phyloP scores from a whole-genome alignment of 2,888 invertebrate genomes.

The Brassicogethes aeneus region DNA sequence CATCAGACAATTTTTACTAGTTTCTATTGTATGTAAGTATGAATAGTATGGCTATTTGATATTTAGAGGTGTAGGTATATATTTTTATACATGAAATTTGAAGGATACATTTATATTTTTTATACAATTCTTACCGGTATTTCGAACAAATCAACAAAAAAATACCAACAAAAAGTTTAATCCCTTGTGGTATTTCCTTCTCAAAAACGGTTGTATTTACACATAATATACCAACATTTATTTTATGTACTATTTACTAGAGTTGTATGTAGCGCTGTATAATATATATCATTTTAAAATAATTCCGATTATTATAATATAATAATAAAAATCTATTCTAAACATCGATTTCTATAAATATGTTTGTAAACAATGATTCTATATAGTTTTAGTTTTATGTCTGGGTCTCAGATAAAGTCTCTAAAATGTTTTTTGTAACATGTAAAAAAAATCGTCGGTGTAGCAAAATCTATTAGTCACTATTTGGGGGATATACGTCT shows the following conservation, averaged over 20 bases:
- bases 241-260: constrained; percentile 12
- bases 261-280: constrained; percentile 21
- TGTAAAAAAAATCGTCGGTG: no score
- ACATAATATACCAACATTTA: constrained; percentile 20
- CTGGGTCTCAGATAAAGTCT: neutral
- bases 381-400: constrained; percentile 7
- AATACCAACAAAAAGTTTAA: no score
- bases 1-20: no score
- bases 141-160: no score
- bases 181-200: no score
- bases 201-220: constrained; percentile 21
- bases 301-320: constrained; percentile 1
- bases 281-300: constrained; percentile 8
- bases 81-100: no score
- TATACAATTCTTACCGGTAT: no score
- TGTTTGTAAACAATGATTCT: constrained; percentile 11
- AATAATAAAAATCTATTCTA: constrained; percentile 10
- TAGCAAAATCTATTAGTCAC: constrained; percentile 6
- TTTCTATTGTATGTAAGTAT: no score
- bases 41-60: no score
- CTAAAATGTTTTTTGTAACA: no score
- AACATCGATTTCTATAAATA: constrained; percentile 9
- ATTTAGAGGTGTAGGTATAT: no score
- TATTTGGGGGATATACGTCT: neutral
- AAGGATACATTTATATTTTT: no score